phyloP scores from a whole-genome alignment of 2,888 invertebrate species.

The Philopedon plagiatum region DNA sequence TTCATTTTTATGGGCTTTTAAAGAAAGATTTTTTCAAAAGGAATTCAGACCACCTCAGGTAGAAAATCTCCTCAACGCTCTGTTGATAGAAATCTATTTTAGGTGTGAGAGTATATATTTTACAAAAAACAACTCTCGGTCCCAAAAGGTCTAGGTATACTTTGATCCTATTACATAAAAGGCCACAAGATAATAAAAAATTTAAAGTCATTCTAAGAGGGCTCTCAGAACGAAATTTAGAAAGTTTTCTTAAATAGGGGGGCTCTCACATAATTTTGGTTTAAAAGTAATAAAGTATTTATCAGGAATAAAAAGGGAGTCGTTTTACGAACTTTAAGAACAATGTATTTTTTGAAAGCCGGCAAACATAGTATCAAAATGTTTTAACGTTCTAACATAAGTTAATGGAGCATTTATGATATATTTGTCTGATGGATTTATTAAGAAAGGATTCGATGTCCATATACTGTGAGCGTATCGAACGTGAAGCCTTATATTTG shows the following conservation, averaged over 20 bases:
- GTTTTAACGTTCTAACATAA: too few species aligned
- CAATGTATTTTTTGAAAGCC: background rate
- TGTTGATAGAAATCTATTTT: slow-evolving; percentile 30
- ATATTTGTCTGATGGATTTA: too few species aligned
- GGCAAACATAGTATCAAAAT: background rate
- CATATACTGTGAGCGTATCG: too few species aligned
- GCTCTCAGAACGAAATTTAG: slow-evolving; percentile 27
- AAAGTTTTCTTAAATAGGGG: slow-evolving; percentile 27
- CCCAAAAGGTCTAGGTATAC: slow-evolving; percentile 30
- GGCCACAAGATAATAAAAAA: slow-evolving; percentile 37
- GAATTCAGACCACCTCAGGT: slow-evolving; percentile 39
- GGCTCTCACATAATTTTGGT: slow-evolving; percentile 27
- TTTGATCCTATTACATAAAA: slow-evolving; percentile 37
- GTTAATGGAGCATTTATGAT: too few species aligned
- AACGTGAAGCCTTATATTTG: too few species aligned
- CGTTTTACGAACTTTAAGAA: background rate
- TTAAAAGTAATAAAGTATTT: slow-evolving; percentile 23
- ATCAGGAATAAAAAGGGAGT: slow-evolving; percentile 12
- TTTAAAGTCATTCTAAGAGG: slow-evolving; percentile 31
- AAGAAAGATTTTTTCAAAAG: slow-evolving; percentile 14
- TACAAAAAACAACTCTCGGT: slow-evolving; percentile 16
- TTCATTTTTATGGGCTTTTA: slow-evolving; percentile 27
- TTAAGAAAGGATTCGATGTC: too few species aligned
- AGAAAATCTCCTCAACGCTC: slow-evolving; percentile 32
- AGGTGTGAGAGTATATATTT: slow-evolving; percentile 34